Conservation (phyloP, 2,797 vertebrate genomes). For the Anniella stebbinsi region DNA sequence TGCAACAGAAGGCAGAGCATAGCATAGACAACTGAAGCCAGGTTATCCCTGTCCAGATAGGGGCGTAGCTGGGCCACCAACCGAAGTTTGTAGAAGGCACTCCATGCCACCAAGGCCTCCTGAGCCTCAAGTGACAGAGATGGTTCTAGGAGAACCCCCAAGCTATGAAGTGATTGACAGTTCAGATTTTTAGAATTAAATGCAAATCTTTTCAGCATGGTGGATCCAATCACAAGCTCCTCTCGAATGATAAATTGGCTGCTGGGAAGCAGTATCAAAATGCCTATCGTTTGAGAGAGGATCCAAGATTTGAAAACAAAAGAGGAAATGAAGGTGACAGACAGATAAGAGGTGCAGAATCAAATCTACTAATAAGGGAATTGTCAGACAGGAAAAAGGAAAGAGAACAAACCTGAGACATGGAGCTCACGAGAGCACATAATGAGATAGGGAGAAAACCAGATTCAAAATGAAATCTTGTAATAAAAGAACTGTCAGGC, state of each 20-base stretch:
- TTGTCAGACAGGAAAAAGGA: constrained; percentile 69
- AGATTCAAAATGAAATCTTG: constrained; percentile 69
- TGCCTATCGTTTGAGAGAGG: constrained; percentile 13
- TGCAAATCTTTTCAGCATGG: not conserved
- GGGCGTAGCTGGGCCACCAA: too few species aligned
- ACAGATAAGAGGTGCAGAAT: constrained; percentile 66
- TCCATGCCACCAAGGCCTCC: too few species aligned
- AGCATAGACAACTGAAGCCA: too few species aligned
- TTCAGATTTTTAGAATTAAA: constrained; percentile 31
- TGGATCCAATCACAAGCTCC: constrained; percentile 8
- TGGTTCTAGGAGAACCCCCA: too few species aligned
- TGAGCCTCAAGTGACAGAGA: too few species aligned
- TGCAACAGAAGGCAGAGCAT: too few species aligned
- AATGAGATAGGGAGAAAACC: constrained; percentile 65
- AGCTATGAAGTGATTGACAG: not conserved
- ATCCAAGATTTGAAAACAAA: constrained; percentile 34
- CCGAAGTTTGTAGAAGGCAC: too few species aligned
- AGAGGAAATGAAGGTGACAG: constrained; percentile 53
- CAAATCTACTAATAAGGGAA: constrained; percentile 70
- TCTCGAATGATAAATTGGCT: not conserved
- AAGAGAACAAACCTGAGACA: constrained; percentile 61
- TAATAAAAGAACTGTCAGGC: constrained; percentile 70
- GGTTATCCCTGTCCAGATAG: too few species aligned
- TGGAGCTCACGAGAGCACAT: constrained; percentile 63
- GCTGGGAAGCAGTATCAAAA: constrained; percentile 41